Conservation (phyloP, 2,113 vertebrate genomes). For the Brachionichthys hirsutus region DNA sequence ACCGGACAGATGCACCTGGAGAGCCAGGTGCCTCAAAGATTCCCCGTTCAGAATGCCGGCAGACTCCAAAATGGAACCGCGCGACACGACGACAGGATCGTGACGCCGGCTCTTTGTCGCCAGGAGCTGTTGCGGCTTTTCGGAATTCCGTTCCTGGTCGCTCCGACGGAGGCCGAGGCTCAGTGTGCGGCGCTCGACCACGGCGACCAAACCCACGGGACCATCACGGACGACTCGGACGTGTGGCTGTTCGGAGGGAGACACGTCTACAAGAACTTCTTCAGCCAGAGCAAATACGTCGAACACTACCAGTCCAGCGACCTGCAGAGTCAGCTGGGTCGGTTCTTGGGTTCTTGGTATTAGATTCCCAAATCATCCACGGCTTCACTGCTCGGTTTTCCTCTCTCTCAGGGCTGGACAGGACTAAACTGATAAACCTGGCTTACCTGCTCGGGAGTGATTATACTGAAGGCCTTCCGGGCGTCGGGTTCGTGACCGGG, state of each 20-base stretch:
- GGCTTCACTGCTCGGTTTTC: neutral
- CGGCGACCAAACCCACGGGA: conserved; percentile 90
- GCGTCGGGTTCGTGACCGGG: conserved; percentile 91
- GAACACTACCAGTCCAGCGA: conserved; percentile 91
- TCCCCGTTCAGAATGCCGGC: no score
- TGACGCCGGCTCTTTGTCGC: neutral
- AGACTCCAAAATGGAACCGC: no score
- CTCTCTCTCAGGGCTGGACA: conserved; percentile 83
- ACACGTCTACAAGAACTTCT: conserved; percentile 97
- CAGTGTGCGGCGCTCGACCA: conserved; percentile 91
- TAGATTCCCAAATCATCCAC: no score
- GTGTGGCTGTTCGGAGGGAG: conserved; percentile 96
- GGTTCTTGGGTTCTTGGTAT: conserved; percentile 47
- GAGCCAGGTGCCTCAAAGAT: conserved; percentile 85
- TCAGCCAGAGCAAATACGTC: conserved; percentile 90
- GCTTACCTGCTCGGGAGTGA: conserved; percentile 97
- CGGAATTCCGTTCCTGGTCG: conserved; percentile 90
- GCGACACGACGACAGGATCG: no score
- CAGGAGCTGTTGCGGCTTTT: conserved; percentile 94
- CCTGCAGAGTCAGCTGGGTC: conserved; percentile 91
- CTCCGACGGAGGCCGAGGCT: conserved; percentile 94
- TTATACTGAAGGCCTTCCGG: conserved; percentile 93
- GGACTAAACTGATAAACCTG: conserved; percentile 92
- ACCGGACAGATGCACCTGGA: conserved; percentile 97
- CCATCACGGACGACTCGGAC: conserved; percentile 97